These are phyloP conservation scores for Tupaia chinensis DNA, from an alignment of 2,113 vertebrate genomes.

Conservation along the genomic window DNA sequence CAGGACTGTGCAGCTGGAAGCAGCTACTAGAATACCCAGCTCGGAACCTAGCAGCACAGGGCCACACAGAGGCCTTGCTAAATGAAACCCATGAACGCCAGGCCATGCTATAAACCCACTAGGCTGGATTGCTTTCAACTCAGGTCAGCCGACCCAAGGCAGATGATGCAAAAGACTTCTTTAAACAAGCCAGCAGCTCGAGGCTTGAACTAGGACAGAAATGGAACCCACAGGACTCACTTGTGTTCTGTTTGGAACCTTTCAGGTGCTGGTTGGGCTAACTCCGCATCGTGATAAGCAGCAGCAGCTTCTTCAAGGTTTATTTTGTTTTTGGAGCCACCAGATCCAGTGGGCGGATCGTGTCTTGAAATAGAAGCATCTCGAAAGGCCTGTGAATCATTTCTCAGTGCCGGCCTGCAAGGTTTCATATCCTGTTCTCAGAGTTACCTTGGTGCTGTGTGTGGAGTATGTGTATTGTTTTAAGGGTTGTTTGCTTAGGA, in stretches of 20 bases:
- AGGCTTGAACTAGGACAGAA: slow-evolving; percentile 33
- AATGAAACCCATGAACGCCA: neutral
- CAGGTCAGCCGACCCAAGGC: slow-evolving; percentile 61
- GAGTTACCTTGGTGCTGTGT: slow-evolving; percentile 59
- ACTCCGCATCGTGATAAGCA: slow-evolving; percentile 59
- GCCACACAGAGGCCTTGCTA: neutral
- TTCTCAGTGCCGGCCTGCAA: slow-evolving; percentile 28
- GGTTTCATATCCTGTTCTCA: slow-evolving; percentile 83
- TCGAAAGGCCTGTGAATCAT: slow-evolving; percentile 78
- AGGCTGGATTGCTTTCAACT: slow-evolving; percentile 60
- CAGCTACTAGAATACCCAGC: neutral
- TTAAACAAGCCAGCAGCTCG: slow-evolving; percentile 28
- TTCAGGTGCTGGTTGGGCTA: neutral
- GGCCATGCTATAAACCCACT: neutral
- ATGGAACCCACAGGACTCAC: slow-evolving; percentile 33
- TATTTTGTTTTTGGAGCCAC: slow-evolving; percentile 77
- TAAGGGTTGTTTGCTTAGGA: slow-evolving; percentile 70
- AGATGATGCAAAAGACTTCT: slow-evolving; percentile 64
- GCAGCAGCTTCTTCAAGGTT: slow-evolving; percentile 63
- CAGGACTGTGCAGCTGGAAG: neutral
- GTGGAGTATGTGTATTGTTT: slow-evolving; percentile 45
- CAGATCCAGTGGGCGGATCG: slow-evolving; percentile 76
- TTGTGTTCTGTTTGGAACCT: neutral
- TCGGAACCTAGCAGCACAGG: neutral
- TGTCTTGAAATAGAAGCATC: slow-evolving; percentile 81